These are phyloP conservation scores for Heliocidaris tuberculata DNA, from an alignment of 35 echinoderm and acorn worm genomes.

Conservation along the genomic window DNA sequence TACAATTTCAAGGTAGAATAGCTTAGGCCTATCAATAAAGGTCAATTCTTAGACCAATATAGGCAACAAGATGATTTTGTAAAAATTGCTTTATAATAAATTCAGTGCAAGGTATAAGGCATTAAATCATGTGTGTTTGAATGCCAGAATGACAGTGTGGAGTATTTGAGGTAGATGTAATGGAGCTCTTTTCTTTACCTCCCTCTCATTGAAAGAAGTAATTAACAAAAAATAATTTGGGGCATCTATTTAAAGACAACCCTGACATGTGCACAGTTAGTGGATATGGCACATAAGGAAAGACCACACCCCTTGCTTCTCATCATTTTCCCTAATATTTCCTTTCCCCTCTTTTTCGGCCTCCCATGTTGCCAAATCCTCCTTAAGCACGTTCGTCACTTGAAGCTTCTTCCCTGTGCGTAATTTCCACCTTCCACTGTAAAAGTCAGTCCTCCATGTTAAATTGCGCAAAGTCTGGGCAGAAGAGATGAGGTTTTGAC, in stretches of 20 bases:
- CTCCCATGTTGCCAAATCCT: background rate
- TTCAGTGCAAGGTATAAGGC: no score
- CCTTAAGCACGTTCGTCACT: background rate
- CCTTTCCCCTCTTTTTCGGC: background rate
- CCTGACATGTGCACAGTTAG: background rate
- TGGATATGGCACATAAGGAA: background rate
- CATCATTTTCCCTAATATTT: slow-evolving; percentile 12
- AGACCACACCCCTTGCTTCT: background rate
- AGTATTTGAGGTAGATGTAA: background rate
- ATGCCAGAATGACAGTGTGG: no score
- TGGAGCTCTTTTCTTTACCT: background rate
- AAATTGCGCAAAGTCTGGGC: no score
- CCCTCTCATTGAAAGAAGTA: background rate
- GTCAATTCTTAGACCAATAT: background rate
- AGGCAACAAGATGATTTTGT: no score
- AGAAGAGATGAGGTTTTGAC: background rate
- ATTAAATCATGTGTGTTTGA: no score
- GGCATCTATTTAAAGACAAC: background rate
- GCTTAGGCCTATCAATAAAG: background rate
- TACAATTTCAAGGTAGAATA: background rate
- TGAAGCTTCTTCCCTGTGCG: background rate
- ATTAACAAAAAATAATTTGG: background rate
- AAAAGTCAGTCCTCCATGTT: background rate
- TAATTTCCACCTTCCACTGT: background rate
- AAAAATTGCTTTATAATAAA: no score